These are phyloP conservation scores for Ophioderma brevispina DNA, from an alignment of 35 echinoderm and acorn worm species.

Conservation along the genomic window DNA sequence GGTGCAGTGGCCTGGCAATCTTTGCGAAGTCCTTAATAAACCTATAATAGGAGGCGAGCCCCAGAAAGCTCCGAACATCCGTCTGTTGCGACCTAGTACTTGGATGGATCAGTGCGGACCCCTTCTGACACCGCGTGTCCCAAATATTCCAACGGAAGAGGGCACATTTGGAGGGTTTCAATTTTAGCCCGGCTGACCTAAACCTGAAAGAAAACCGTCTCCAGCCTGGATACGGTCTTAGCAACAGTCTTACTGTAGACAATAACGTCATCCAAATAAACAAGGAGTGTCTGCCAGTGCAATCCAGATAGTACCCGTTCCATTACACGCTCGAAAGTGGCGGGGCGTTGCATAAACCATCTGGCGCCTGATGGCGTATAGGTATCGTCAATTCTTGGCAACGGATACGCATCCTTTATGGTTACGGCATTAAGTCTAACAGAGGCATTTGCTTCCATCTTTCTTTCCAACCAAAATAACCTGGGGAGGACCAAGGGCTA, in stretches of 20 bases:
- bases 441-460: neutral
- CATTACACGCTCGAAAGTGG: constrained; percentile 47
- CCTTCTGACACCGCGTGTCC: constrained; percentile 27
- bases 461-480: neutral
- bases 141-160: neutral
- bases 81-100: neutral
- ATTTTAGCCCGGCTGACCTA: neutral
- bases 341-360: constrained; percentile 39
- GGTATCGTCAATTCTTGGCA: neutral
- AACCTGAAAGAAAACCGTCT: neutral
- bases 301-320: neutral
- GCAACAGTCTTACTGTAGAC: neutral
- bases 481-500: neutral
- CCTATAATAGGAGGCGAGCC: constrained; percentile 41
- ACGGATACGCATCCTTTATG: neutral
- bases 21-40: constrained; percentile 53
- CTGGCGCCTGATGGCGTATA: neutral
- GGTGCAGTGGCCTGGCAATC: constrained; percentile 36
- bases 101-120: neutral
- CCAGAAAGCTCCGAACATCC: constrained; percentile 44
- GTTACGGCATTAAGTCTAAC: neutral
- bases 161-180: no score
- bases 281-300: no score
- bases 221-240: neutral
- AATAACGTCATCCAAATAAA: constrained; percentile 37